Base-by-base conservation (phyloP, 1,140 invertebrate species). In the Eumeta japonica region DNA sequence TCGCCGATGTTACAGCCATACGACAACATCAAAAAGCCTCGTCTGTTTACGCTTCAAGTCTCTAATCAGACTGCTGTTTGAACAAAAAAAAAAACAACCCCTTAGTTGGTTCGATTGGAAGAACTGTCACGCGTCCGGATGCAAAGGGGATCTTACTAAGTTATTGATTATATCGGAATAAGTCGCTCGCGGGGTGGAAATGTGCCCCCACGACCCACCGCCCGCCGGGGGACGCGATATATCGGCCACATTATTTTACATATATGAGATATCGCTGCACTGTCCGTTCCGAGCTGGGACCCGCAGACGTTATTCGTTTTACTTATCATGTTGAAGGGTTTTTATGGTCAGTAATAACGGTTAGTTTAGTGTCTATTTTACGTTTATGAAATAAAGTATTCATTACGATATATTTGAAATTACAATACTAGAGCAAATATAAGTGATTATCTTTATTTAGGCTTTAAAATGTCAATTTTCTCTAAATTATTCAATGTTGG, bases 91-190 rank as follows among this genome's bases (percentile, higher is more conserved):
- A 58, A 58, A 65, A 58, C 58, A 57, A 64, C 59, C 60, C 62
- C 61, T 64, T 58, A 59, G 56, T 52, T 47, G 35, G 48, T 63
- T 68, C 59, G 63, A 66, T 68, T 60, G 58, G 52, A 57, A 56
- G 52, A 66, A 65, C 61, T 73, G 68, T 71, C 68, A 70, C 68
- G 61, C 53, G 61, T 54, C 46, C 58, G 62, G 63, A 73, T 73
- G 68, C 66, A 73, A 73, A 73, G 68, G 68, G 68, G 68, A 73
- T 73, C 63, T 68, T 54, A 68, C 61, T 68, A 71, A 73, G 68
- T 71, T 73, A 73, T 73, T 73, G 68, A 73, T 73, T 73, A 73
- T 73, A 73, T 73, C 58, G 68, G 62, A 73, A 73, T 73, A 70
- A 71, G 64, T 68, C 66, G 55, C 46, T 68, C 66, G 55, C 46